A percentile compares a stretch with the other conserved stretches of the same genome.
phyloP scores from a whole-genome alignment of 2,888 invertebrate species.

The Sarcophaga caerulescens region DNA sequence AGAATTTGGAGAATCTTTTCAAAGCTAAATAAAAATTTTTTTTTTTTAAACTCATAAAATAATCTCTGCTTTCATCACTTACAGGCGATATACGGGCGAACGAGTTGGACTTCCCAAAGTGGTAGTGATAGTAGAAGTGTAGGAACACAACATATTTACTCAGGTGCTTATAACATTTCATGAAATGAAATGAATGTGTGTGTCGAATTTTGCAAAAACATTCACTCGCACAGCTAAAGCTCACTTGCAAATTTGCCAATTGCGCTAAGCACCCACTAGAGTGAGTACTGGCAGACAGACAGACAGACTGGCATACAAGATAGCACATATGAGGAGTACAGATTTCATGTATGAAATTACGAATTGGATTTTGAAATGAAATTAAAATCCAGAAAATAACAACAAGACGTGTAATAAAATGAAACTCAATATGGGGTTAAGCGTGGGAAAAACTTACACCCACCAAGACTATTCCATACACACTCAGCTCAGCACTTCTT shows the following conservation, averaged over 20 bases:
- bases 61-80: slow-evolving; percentile 47
- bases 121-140: slow-evolving; percentile 58
- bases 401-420: slow-evolving; percentile 2
- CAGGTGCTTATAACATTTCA: slow-evolving; percentile 50
- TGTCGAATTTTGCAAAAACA: slow-evolving; percentile 43
- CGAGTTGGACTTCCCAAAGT: slow-evolving; percentile 23
- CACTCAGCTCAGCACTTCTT: not conserved
- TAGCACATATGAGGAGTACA: slow-evolving; percentile 26
- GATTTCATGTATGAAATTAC: slow-evolving; percentile 49
- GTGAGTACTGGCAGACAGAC: slow-evolving; percentile 10
- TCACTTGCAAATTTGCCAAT: slow-evolving; percentile 39
- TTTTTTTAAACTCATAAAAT: slow-evolving; percentile 35
- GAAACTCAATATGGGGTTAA: slow-evolving; percentile 59
- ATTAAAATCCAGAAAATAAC: slow-evolving; percentile 35
- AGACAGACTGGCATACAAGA: not conserved
- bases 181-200: not conserved
- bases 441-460: slow-evolving; percentile 66
- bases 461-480: slow-evolving; percentile 48
- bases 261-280: slow-evolving; percentile 62
- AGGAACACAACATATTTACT: slow-evolving; percentile 37
- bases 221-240: not conserved
- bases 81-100: not conserved
- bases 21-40: slow-evolving; percentile 38
- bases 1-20: not conserved
- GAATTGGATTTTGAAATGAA: slow-evolving; percentile 44